A percentile compares a stretch with the other conserved stretches of the same genome.
Conservation (phyloP, 2,113 vertebrate genomes). For the Sialia sialis region DNA sequence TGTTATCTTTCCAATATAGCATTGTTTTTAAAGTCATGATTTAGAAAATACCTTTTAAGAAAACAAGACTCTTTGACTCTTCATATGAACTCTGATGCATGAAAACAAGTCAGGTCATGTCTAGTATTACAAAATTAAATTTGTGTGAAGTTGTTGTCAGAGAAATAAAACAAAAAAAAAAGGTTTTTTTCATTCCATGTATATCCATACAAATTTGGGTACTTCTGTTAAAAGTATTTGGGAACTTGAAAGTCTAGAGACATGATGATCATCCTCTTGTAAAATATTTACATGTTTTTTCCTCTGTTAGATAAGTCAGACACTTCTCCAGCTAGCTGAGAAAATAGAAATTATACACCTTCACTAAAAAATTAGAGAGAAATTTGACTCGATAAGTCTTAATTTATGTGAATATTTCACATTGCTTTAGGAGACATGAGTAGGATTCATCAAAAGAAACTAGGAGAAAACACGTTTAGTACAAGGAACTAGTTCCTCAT, state of each 20-base stretch:
- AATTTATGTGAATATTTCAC: constrained; percentile 1
- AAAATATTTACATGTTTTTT: neutral
- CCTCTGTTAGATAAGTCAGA: neutral
- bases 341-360: neutral
- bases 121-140: neutral
- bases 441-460: constrained; percentile 28
- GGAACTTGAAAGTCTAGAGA: neutral
- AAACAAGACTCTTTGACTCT: neutral
- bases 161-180: neutral
- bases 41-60: neutral
- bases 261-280: neutral
- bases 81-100: neutral
- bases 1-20: neutral
- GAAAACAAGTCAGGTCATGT: neutral
- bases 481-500: neutral
- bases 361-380: neutral
- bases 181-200: neutral
- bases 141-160: neutral
- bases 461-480: neutral
- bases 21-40: neutral
- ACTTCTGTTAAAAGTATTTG: neutral
- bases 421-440: neutral
- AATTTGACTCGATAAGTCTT: neutral
- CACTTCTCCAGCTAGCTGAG: neutral
- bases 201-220: neutral